Evolutionary conservation across 2,113 vertebrate genomes (phyloP).

Genomic region (Vanacampus margaritifer): DNA sequence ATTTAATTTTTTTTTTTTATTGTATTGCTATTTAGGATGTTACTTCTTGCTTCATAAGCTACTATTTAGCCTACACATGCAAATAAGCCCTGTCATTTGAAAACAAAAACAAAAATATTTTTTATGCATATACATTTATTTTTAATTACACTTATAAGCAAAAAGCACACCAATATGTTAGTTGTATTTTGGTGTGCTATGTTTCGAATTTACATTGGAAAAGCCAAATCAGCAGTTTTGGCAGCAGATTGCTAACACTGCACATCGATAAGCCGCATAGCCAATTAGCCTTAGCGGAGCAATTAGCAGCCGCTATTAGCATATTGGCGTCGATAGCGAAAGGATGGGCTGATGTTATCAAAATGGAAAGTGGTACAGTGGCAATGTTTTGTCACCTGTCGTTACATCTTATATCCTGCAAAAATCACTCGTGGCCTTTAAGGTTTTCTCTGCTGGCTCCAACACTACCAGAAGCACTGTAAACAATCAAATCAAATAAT

Average conservation of each 20-base stretch:
- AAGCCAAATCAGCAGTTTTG: constrained; percentile 60
- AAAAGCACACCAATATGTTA: background rate
- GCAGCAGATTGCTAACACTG: constrained; percentile 62
- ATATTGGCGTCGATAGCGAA: constrained; percentile 51
- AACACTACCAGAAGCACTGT: no score
- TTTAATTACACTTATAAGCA: background rate
- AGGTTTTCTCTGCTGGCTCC: no score
- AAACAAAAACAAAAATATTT: background rate
- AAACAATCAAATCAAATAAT: no score
- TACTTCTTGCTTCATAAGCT: background rate
- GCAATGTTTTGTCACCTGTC: background rate
- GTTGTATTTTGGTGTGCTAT: background rate
- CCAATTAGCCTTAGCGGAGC: constrained; percentile 56
- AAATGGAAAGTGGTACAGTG: background rate
- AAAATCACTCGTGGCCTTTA: background rate
- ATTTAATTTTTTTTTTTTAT: no score
- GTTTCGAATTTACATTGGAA: background rate
- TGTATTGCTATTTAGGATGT: no score
- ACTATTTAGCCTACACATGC: background rate
- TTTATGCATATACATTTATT: background rate
- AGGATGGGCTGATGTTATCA: background rate
- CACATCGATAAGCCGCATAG: constrained; percentile 62
- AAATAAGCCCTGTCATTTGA: background rate
- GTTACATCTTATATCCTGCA: no score
- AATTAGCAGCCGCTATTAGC: constrained; percentile 68